phyloP scores from a whole-genome alignment of 2,797 vertebrate genomes.

The Falco rusticolus region DNA sequence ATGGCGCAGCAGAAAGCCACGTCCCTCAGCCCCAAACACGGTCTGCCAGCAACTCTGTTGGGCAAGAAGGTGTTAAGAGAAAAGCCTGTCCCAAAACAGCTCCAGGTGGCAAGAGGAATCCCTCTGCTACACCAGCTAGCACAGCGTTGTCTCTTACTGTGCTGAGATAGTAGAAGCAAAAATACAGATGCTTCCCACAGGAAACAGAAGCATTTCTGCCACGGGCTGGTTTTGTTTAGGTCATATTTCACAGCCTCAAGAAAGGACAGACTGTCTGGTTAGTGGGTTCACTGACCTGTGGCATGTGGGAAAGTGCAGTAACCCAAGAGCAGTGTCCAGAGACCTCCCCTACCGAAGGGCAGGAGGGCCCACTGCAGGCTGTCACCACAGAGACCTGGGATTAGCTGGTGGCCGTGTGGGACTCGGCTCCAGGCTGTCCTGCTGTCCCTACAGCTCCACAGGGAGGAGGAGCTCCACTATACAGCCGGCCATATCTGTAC shows the following conservation, averaged over 20 bases:
- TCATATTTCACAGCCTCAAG: not conserved
- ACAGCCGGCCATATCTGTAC: not conserved
- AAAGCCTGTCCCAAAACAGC: not conserved
- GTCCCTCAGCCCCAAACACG: not conserved
- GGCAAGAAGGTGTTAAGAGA: not conserved
- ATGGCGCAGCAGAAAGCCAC: not conserved
- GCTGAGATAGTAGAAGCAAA: not conserved
- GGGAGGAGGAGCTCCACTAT: not conserved
- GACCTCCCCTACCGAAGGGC: not conserved
- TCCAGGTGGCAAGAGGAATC: not conserved
- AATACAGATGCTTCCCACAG: not conserved
- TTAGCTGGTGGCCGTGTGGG: not conserved
- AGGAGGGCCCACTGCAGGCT: not conserved
- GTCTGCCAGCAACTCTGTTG: not conserved
- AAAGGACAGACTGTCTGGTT: not conserved
- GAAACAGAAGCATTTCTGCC: conserved; percentile 5
- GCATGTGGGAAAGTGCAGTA: not conserved
- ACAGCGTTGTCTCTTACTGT: not conserved
- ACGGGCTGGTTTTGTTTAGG: not conserved
- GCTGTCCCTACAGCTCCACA: not conserved
- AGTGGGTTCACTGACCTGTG: not conserved
- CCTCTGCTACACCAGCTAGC: not conserved
- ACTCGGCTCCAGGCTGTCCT: not conserved
- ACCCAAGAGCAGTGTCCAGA: not conserved
- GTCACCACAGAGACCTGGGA: not conserved